phyloP scores from a whole-genome alignment of 2,888 invertebrate genomes.

The Parascotia fuliginaria region DNA sequence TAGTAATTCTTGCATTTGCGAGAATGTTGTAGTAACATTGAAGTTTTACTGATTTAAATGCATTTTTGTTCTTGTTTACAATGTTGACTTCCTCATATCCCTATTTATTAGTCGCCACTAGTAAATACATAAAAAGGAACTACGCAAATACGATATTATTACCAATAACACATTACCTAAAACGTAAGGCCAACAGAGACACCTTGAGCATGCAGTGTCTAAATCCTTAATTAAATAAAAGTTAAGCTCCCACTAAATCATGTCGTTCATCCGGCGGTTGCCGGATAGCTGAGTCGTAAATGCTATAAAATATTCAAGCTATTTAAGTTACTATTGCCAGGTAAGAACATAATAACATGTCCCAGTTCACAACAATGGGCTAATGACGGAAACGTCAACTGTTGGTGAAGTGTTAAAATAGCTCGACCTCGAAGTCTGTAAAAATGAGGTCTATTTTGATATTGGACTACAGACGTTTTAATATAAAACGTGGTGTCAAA shows the following conservation, averaged over 20 bases:
- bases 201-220: not conserved
- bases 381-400: slow-evolving; percentile 32
- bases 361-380: slow-evolving; percentile 40
- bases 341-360: slow-evolving; percentile 44
- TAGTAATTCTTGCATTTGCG: slow-evolving; percentile 21
- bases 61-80: too few relatives aligned
- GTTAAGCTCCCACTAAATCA: slow-evolving; percentile 36
- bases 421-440: slow-evolving; percentile 7
- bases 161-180: too few relatives aligned
- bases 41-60: too few relatives aligned
- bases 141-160: too few relatives aligned
- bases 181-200: too few relatives aligned
- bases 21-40: slow-evolving; percentile 1
- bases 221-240: not conserved
- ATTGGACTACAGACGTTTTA: not conserved
- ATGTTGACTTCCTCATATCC: too few relatives aligned
- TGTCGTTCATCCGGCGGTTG: slow-evolving; percentile 42
- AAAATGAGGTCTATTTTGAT: not conserved
- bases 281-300: slow-evolving; percentile 52
- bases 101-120: too few relatives aligned
- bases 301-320: slow-evolving; percentile 43
- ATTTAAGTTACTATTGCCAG: slow-evolving; percentile 40
- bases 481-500: not conserved
- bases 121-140: too few relatives aligned
- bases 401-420: slow-evolving; percentile 19